Conservation (phyloP, 2,113 vertebrate species). For the Neogobius melanostomus region DNA sequence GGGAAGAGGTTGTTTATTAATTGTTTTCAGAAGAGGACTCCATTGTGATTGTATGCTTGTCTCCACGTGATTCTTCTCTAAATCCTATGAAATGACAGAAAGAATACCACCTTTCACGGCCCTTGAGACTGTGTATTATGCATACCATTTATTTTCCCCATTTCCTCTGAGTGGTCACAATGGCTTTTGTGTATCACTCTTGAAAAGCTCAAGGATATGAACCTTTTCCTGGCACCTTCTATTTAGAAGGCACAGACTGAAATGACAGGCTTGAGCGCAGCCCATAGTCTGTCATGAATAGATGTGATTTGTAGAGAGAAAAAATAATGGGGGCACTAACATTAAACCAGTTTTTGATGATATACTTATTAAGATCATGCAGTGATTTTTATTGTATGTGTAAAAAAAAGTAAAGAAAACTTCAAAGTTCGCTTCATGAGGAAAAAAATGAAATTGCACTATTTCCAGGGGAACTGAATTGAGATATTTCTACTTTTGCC, state of each 20-base stretch:
- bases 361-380: constrained; percentile 54
- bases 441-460: constrained; percentile 11
- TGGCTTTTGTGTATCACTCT: constrained; percentile 70
- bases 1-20: constrained; percentile 49
- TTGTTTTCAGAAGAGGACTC: constrained; percentile 42
- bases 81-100: constrained; percentile 55
- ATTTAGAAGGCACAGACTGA: constrained; percentile 57
- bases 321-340: constrained; percentile 61
- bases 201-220: constrained; percentile 73
- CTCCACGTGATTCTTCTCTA: constrained; percentile 40
- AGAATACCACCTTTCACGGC: constrained; percentile 54
- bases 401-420: neutral
- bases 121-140: constrained; percentile 63
- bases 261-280: constrained; percentile 59
- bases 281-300: constrained; percentile 55
- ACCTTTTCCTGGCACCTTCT: constrained; percentile 67
- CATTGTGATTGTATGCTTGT: constrained; percentile 32
- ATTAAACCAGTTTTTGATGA: constrained; percentile 64
- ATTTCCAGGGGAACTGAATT: constrained; percentile 44
- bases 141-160: constrained; percentile 51
- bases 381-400: constrained; percentile 35
- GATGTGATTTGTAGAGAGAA: constrained; percentile 57
- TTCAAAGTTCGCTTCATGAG: constrained; percentile 21
- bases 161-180: constrained; percentile 66
- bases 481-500: constrained; percentile 55